Evolutionary conservation across 2,888 invertebrate species (phyloP), one percentile per base, ranked within the genome.

Genomic region (Ochropleura leucogaster): DNA sequence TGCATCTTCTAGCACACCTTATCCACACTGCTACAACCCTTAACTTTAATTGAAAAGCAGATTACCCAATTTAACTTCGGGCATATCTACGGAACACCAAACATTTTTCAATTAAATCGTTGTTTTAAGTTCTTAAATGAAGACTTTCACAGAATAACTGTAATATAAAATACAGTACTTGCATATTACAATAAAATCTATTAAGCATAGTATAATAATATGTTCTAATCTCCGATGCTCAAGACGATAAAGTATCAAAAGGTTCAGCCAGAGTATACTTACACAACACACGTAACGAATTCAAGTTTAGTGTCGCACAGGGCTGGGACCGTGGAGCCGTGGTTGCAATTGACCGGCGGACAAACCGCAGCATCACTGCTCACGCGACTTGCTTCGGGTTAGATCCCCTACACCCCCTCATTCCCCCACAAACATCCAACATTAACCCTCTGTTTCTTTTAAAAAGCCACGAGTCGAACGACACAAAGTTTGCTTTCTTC

Each of bases 241-340:
- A 16, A 55, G 20, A 9, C n/a, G 6, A 44, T 51, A 68, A 81
- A 88, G 87, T 87, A 89, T 89, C 92, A 92, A 92, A 80, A 64
- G 1, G 18, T 57, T 79, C 10, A 64, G 79, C 79, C 87, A 79
- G 60, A 84, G 89, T 93, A 88, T 88, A 91, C 86, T 86, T 89
- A 90, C 89, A 92, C 90, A 90, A 92, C 90, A 93, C 90, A 92
- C 90, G 92, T 94, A 95, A 95, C 94, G 94, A 95, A 95, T 95
- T 95, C 95, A 94, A 94, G 94, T 94, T 95, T 93, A 94, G 92
- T 91, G 92, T 93, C 92, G 93, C 90, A 89, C 90, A 92, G 91
- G 90, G 90, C 88, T 89, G 88, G 89, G 89, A 90, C 91, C 90
- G 89, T 86, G 88, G 89, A 89, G 88, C 85, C 80, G 87, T 87